These are phyloP conservation scores for Thamnophis sirtalis DNA, from an alignment of 2,113 vertebrate species.

Conservation along the genomic window DNA sequence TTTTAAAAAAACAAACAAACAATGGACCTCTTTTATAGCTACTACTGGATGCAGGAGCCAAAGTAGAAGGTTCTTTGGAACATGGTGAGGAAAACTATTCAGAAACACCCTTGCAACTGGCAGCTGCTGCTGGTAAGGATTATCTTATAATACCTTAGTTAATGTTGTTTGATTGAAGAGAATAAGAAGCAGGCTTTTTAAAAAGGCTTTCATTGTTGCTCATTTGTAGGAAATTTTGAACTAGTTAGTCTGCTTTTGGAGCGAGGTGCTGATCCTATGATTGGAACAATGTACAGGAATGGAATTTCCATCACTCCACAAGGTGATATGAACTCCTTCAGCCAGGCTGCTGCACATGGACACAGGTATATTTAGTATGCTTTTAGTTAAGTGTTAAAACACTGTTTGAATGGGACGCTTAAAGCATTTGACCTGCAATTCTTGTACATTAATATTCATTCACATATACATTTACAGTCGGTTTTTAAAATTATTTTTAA, in stretches of 20 bases:
- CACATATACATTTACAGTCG: not conserved
- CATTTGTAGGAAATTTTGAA: slow-evolving; percentile 91
- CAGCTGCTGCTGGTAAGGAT: slow-evolving; percentile 88
- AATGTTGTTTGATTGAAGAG: not conserved
- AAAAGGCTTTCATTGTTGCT: slow-evolving; percentile 56
- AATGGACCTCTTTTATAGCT: slow-evolving; percentile 74
- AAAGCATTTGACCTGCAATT: not conserved
- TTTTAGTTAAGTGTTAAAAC: slow-evolving; percentile 38
- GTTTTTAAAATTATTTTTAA: not conserved
- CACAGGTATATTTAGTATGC: slow-evolving; percentile 86
- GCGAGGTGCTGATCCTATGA: slow-evolving; percentile 90
- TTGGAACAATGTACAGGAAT: slow-evolving; percentile 96
- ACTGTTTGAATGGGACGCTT: slow-evolving; percentile 38
- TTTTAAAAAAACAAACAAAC: not conserved
- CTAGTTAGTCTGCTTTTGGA: slow-evolving; percentile 95
- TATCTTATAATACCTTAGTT: slow-evolving; percentile 13
- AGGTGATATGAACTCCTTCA: slow-evolving; percentile 98
- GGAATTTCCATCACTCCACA: slow-evolving; percentile 93
- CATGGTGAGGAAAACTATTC: slow-evolving; percentile 96
- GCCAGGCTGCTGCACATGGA: slow-evolving; percentile 96
- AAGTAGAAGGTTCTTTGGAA: slow-evolving; percentile 94
- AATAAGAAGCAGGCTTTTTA: slow-evolving; percentile 5
- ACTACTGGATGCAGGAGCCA: slow-evolving; percentile 91
- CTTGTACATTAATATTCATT: not conserved
- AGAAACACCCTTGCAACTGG: slow-evolving; percentile 93